Evolutionary conservation across 2,888 invertebrate species (phyloP).

Genomic region (Arenicola marina): DNA sequence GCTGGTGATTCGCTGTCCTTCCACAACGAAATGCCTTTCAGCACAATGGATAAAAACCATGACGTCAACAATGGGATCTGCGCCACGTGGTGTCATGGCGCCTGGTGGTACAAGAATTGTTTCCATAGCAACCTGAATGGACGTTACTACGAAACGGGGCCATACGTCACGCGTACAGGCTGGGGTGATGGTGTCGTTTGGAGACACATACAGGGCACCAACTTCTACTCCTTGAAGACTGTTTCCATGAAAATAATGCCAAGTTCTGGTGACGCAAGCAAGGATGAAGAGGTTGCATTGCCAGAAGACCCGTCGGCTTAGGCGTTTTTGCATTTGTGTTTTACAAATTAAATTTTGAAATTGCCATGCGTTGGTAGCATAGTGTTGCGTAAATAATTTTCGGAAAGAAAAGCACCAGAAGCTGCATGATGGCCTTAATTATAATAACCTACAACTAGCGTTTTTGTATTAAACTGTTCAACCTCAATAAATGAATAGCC

Average conservation of each 20-base stretch:
- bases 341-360: no score
- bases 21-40: conserved; percentile 17
- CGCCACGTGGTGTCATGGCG: conserved; percentile 20
- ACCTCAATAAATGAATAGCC: no score
- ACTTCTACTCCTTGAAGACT: conserved; percentile 10
- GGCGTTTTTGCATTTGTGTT: no score
- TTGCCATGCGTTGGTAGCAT: no score
- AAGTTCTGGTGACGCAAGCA: no score
- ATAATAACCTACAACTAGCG: no score
- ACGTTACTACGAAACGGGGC: conserved; percentile 5
- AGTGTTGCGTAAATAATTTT: no score
- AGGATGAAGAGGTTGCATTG: no score
- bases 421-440: no score
- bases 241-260: conserved; percentile 7
- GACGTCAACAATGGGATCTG: conserved; percentile 18
- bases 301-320: no score
- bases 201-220: neutral
- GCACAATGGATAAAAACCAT: conserved; percentile 14
- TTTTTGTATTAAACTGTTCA: no score
- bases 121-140: conserved; percentile 5
- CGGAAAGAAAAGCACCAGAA: no score
- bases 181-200: conserved; percentile 9
- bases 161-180: neutral
- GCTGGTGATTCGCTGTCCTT: conserved; percentile 14
- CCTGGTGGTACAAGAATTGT: conserved; percentile 23